These are phyloP conservation scores for Corythornis cristatus DNA, from an alignment of 2,113 vertebrate species.

Conservation along the genomic window DNA sequence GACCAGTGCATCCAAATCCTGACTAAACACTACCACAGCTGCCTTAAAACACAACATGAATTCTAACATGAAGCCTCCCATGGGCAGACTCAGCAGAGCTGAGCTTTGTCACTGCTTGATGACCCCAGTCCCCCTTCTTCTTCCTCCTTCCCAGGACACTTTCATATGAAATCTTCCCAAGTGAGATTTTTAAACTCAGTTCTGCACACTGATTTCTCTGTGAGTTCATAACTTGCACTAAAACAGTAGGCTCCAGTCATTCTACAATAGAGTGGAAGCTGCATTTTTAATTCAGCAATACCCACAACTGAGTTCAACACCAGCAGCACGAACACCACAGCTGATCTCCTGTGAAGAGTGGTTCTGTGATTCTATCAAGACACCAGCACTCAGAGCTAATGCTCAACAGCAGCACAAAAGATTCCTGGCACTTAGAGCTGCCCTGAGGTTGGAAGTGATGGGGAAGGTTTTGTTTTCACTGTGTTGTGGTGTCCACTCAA, in stretches of 20 bases:
- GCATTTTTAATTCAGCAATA: neutral
- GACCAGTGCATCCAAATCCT: neutral
- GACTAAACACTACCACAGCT: neutral
- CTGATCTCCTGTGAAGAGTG: no score
- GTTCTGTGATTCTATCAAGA: neutral
- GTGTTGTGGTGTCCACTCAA: accelerated
- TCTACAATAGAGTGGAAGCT: neutral
- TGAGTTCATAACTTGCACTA: neutral
- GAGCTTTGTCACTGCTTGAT: neutral
- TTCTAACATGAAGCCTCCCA: neutral
- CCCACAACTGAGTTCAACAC: neutral
- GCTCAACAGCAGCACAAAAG: neutral
- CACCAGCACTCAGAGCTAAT: neutral
- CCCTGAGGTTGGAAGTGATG: accelerated
- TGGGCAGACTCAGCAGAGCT: neutral
- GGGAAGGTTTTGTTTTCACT: neutral
- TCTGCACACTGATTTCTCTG: neutral
- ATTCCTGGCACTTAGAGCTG: neutral
- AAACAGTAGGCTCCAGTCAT: neutral
- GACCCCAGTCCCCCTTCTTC: neutral
- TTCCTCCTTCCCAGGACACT: neutral
- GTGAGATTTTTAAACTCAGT: neutral
- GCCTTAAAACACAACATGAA: neutral
- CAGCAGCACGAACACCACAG: accelerated
- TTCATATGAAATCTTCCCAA: neutral